Percentiles rank a stretch among this genome's conserved stretches.
These are phyloP conservation scores for Cephus pulcher DNA, from an alignment of 2,888 invertebrate species.

Conservation along the genomic window DNA sequence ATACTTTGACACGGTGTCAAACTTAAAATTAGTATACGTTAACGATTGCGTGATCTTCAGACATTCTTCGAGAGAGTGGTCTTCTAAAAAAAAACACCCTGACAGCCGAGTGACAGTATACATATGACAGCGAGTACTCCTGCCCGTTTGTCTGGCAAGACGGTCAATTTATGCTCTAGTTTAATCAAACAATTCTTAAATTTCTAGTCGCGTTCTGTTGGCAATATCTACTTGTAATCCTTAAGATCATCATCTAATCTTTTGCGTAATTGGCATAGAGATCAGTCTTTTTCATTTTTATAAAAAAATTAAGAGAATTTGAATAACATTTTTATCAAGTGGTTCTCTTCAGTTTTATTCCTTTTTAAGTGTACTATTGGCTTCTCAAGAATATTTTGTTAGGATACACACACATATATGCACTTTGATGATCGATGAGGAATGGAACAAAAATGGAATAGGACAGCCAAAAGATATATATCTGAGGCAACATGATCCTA, in stretches of 20 bases:
- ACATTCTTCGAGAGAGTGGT: slow-evolving; percentile 41
- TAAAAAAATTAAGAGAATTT: background rate
- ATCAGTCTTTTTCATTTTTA: background rate
- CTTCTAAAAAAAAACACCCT: slow-evolving; percentile 48
- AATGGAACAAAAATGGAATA: background rate
- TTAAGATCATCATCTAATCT: background rate
- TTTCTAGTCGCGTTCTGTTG: background rate
- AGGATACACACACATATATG: background rate
- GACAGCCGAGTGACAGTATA: slow-evolving; percentile 24
- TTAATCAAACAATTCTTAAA: background rate
- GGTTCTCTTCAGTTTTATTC: background rate
- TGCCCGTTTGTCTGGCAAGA: background rate
- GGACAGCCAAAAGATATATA: background rate
- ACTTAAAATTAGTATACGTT: slow-evolving; percentile 58
- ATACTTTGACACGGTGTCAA: slow-evolving; percentile 43
- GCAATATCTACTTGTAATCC: background rate
- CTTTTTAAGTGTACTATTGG: background rate
- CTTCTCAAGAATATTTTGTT: background rate
- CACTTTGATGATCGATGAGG: background rate
- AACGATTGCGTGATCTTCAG: slow-evolving; percentile 50
- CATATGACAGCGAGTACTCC: background rate
- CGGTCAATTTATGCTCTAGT: background rate
- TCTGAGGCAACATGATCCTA: background rate
- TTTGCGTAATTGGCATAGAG: background rate
- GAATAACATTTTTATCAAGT: background rate